Base-by-base conservation (phyloP, 2,113 vertebrate genomes). In the Carassius carassius region DNA sequence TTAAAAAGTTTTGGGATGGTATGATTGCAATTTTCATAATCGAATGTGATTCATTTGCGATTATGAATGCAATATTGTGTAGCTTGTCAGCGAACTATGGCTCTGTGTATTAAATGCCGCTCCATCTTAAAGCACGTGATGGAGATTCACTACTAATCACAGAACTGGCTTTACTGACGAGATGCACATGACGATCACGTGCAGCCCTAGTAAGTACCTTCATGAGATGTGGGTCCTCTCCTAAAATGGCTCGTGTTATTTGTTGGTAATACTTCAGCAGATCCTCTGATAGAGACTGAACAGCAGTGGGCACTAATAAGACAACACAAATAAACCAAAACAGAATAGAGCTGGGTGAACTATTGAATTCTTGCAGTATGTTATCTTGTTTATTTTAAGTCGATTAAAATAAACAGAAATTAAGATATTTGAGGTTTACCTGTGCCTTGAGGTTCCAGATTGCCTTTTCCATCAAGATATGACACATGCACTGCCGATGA, bases 231-330 rank as follows among this genome's bases (percentile, higher is more conserved):
- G 95, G 94, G 72, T 98, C 97, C 3, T 97, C 97, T 12, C 97
- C 97, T 51, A 98, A 92, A 44, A 98, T 97, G 13, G 97, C 96
- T 25, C 96, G 92, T 0, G 97, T 98, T 84, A 97, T 95, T 51
- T 97, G 97, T 88, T 98, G 97, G 91, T 98, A 98, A 91, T 98
- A 98, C 89, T 97, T 97, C 29, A 97, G 91, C 1, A 98, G 92
- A 89, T 98, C 97, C 0, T 98, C 97, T 0, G 96, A 96, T 76
- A 98, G 92, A 12, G 94, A 92, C 83, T 97, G 97, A 47, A 98
- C 96, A 0, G 96, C 96, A 0, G 92, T 93, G 86, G 97, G 96
- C 82, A 98, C 97, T 97, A 90, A 13, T 29, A 56, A 29, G 29
- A 72, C n/a, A 60, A 5, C 13, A 47, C 10, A 49, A 12, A 1